Evolutionary conservation across 2,113 vertebrate genomes (phyloP).

Genomic region (Greenwoodochromis staneri): DNA sequence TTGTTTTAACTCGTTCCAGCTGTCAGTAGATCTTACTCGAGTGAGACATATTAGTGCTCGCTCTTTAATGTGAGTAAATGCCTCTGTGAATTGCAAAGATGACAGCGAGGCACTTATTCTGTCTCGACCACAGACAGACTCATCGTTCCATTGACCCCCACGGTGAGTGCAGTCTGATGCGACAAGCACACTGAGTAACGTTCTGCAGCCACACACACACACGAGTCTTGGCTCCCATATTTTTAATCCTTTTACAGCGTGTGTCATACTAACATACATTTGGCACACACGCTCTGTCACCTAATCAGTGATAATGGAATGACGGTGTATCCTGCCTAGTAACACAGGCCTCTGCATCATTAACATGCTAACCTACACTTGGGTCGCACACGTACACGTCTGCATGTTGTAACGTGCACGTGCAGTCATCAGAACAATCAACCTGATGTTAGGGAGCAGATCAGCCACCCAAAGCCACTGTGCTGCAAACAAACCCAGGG

Average conservation of each 20-base stretch:
- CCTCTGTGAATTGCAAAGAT: background rate
- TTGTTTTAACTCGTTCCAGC: background rate
- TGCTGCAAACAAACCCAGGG: background rate
- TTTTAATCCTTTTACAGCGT: slow-evolving; percentile 59
- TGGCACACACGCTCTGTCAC: slow-evolving; percentile 35
- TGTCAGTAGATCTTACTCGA: background rate
- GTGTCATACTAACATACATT: slow-evolving; percentile 58
- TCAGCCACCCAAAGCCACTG: background rate
- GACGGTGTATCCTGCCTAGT: slow-evolving; percentile 35
- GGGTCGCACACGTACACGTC: background rate
- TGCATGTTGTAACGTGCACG: background rate
- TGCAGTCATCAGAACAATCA: background rate
- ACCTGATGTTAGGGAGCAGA: background rate
- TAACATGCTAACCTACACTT: slow-evolving; percentile 23
- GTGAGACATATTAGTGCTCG: background rate
- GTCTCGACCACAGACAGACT: background rate
- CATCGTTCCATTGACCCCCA: slow-evolving; percentile 27
- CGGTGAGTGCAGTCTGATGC: slow-evolving; percentile 9
- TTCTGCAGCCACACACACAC: background rate
- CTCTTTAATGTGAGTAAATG: background rate
- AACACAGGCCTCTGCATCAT: slow-evolving; percentile 29
- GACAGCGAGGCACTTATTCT: background rate
- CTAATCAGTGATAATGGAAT: slow-evolving; percentile 68
- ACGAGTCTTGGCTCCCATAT: slow-evolving; percentile 40
- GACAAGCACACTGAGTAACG: slow-evolving; percentile 21